Percentiles rank a stretch among this genome's conserved stretches.
phyloP scores from a whole-genome alignment of 1,140 invertebrate genomes.

The Gonioctena quinquepunctata region DNA sequence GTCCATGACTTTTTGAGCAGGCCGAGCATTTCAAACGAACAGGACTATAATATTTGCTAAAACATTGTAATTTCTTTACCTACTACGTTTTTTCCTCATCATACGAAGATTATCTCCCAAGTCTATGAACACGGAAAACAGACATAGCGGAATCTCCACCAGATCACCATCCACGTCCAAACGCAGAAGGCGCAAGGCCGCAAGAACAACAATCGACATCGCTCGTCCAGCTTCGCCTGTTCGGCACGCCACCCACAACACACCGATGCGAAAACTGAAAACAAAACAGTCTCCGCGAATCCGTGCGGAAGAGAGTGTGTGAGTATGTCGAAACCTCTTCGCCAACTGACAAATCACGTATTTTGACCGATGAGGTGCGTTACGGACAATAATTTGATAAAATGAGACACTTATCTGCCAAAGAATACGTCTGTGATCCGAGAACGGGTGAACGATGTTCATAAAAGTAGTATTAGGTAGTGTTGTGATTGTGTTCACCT shows the following conservation, averaged over 20 bases:
- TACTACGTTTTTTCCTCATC: too few relatives aligned
- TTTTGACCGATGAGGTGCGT: background rate
- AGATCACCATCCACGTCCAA: too few relatives aligned
- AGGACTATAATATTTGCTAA: too few relatives aligned
- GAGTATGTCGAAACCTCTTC: background rate
- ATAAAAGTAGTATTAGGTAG: conserved; percentile 22
- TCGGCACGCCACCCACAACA: background rate
- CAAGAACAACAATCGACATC: background rate
- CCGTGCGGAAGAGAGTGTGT: background rate
- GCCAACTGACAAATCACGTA: background rate
- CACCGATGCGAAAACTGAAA: background rate
- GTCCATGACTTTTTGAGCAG: too few relatives aligned
- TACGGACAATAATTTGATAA: conserved; percentile 12
- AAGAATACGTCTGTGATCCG: conserved; percentile 24
- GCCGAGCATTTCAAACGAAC: too few relatives aligned
- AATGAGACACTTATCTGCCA: conserved; percentile 22
- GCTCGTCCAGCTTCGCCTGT: background rate
- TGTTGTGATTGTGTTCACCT: conserved; percentile 31
- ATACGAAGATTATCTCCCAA: too few relatives aligned
- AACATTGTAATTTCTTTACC: too few relatives aligned
- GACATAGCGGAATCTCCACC: too few relatives aligned
- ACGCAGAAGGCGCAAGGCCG: background rate
- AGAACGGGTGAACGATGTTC: conserved; percentile 28
- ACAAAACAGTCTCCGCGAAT: background rate
- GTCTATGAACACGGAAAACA: too few relatives aligned